These are phyloP conservation scores for Neodontobutis hainanensis DNA, from an alignment of 2,113 vertebrate species.

Conservation along the genomic window DNA sequence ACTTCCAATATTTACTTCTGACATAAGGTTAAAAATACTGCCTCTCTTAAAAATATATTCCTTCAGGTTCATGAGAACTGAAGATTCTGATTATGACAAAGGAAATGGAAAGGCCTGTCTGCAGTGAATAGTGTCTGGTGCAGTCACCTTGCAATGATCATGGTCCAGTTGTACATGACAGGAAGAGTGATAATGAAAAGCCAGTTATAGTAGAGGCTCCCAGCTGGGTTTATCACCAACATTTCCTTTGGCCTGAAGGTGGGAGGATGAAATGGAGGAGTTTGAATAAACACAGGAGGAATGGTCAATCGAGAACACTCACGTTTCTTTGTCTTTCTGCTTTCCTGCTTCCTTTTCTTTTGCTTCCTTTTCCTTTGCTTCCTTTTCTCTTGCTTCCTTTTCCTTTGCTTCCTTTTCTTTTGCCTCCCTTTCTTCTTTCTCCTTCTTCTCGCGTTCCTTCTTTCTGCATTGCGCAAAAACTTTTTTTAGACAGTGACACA, in stretches of 20 bases:
- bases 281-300: constrained; percentile 14
- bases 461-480: constrained; percentile 34
- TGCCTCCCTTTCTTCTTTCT: constrained; percentile 65
- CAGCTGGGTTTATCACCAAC: constrained; percentile 89
- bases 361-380: constrained; percentile 53
- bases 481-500: background rate
- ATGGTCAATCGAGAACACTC: constrained; percentile 15
- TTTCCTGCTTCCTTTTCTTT: constrained; percentile 72
- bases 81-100: too few species aligned
- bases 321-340: constrained; percentile 69
- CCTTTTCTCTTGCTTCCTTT: constrained; percentile 72
- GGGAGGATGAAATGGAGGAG: constrained; percentile 4
- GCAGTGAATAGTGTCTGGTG: background rate
- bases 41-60: too few species aligned
- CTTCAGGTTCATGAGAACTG: too few species aligned
- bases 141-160: constrained; percentile 91
- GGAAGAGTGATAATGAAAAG: constrained; percentile 92
- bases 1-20: too few species aligned
- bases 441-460: constrained; percentile 60
- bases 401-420: constrained; percentile 70
- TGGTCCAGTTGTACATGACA: constrained; percentile 98
- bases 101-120: too few species aligned
- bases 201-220: constrained; percentile 93
- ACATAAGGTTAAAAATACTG: too few species aligned
- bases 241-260: constrained; percentile 80